Evolutionary conservation across 2,888 invertebrate genomes (phyloP).

Genomic region (Pseudococcus viburni): DNA sequence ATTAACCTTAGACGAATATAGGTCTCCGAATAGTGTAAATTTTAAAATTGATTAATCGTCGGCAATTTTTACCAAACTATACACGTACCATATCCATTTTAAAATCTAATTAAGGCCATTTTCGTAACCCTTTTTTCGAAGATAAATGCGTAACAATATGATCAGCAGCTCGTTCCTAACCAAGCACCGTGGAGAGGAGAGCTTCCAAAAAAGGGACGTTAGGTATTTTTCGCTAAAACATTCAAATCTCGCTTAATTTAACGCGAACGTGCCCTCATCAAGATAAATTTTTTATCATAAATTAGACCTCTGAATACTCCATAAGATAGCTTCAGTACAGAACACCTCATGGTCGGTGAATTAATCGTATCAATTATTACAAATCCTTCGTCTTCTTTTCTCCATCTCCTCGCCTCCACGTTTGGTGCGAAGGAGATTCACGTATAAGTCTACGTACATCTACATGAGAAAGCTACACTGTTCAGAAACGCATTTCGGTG

Average conservation of each 20-base stretch:
- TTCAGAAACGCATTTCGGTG: background rate
- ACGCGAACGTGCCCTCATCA: background rate
- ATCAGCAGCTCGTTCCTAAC: background rate
- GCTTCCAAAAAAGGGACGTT: background rate
- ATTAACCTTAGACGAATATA: background rate
- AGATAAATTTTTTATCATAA: background rate
- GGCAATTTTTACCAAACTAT: background rate
- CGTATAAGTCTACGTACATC: no score
- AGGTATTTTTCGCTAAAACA: background rate
- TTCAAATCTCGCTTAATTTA: constrained; percentile 12
- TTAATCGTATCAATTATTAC: background rate
- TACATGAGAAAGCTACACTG: no score
- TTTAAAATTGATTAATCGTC: background rate
- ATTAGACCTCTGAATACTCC: background rate
- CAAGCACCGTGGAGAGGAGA: background rate
- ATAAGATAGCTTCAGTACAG: background rate
- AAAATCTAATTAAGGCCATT: background rate
- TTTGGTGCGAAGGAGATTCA: no score
- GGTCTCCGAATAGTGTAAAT: background rate
- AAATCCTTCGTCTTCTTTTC: background rate
- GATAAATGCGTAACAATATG: background rate
- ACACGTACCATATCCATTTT: background rate
- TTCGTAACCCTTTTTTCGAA: background rate
- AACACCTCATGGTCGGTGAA: background rate
- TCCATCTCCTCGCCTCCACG: background rate